phyloP scores from a whole-genome alignment of 2,888 invertebrate species.

The Mantis religiosa region DNA sequence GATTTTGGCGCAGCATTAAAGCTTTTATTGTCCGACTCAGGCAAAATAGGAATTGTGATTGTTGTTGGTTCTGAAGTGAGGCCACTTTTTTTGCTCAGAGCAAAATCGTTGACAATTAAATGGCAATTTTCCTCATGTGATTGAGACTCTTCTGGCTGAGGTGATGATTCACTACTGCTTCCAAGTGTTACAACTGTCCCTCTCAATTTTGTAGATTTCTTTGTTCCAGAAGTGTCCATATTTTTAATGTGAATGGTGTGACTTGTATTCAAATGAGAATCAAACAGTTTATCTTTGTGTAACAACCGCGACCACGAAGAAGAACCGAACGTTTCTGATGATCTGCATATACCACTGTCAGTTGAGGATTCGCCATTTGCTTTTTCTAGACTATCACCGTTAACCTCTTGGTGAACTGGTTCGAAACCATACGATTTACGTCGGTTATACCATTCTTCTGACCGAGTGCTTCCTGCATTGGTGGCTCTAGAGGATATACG shows the following conservation, averaged over 20 bases:
- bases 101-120: not conserved
- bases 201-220: not conserved
- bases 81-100: not conserved
- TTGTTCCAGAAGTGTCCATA: not conserved
- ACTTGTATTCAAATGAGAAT: not conserved
- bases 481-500: constrained; percentile 43
- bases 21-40: not conserved
- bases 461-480: constrained; percentile 46
- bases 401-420: constrained; percentile 44
- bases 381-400: constrained; percentile 11
- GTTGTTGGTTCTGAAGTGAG: constrained; percentile 16
- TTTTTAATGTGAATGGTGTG: constrained; percentile 16
- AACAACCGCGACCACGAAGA: constrained; percentile 33
- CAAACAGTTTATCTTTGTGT: not conserved
- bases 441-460: constrained; percentile 67
- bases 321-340: constrained; percentile 59
- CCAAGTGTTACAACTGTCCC: constrained; percentile 24
- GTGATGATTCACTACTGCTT: not conserved
- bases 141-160: not conserved
- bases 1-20: not conserved
- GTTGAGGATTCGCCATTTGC: constrained; percentile 52
- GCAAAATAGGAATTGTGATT: constrained; percentile 24
- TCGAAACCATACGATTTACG: constrained; percentile 76
- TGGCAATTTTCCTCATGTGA: not conserved
- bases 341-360: constrained; percentile 71